phyloP scores from a whole-genome alignment of 2,888 invertebrate species.

The Calameuta pallipes region DNA sequence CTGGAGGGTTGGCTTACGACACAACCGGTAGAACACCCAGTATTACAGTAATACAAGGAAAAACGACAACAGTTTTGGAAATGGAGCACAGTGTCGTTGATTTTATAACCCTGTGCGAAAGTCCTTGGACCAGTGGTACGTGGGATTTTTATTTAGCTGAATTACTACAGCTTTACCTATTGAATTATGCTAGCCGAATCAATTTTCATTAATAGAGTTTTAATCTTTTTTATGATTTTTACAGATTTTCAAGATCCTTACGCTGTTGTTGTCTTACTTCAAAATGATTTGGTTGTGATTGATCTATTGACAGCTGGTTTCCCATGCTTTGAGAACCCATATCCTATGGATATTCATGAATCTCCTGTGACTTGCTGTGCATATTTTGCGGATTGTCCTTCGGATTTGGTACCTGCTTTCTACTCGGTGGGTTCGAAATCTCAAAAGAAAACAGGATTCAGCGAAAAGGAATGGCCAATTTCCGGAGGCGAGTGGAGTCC shows the following conservation, averaged over 20 bases:
- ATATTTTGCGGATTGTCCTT: conserved; percentile 98
- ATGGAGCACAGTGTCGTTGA: conserved; percentile 99
- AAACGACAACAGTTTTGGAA: conserved; percentile 96
- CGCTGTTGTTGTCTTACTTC: conserved; percentile 96
- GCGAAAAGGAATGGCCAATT: conserved; percentile 95
- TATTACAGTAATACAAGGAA: conserved; percentile 95
- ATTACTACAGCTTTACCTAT: not conserved
- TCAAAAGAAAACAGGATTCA: conserved; percentile 84
- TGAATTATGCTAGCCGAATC: too few species aligned
- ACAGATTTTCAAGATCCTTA: conserved; percentile 97
- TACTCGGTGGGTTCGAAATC: conserved; percentile 89
- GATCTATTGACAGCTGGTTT: conserved; percentile 95
- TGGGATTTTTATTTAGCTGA: conserved; percentile 21
- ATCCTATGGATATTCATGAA: conserved; percentile 99
- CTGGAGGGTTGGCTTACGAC: conserved; percentile 94
- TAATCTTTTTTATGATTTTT: conserved; percentile 46
- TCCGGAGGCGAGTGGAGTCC: conserved; percentile 97
- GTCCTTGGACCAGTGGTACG: conserved; percentile 91
- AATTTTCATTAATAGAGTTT: not conserved
- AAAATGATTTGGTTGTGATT: conserved; percentile 97
- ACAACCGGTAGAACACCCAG: conserved; percentile 90
- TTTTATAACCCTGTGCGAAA: conserved; percentile 95
- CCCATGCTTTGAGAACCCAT: conserved; percentile 99
- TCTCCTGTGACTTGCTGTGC: conserved; percentile 97
- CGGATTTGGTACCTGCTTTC: conserved; percentile 97